These are phyloP conservation scores for Idaea dimidiata DNA, from an alignment of 2,888 invertebrate genomes.

Conservation along the genomic window DNA sequence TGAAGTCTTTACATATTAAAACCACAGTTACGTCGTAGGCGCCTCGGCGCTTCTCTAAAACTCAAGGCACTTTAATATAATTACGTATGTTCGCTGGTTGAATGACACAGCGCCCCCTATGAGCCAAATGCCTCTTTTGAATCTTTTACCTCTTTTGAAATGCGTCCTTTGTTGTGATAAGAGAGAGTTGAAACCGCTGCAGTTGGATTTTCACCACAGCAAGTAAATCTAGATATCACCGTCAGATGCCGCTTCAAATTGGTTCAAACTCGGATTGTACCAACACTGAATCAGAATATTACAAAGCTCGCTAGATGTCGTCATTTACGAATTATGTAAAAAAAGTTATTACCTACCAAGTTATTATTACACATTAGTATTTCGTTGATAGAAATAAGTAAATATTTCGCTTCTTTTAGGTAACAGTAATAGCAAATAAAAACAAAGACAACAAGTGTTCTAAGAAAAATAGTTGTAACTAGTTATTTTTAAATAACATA, in stretches of 20 bases:
- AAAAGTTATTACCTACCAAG: too few species aligned
- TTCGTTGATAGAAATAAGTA: too few species aligned
- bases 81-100: neutral
- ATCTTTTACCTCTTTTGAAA: neutral
- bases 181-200: neutral
- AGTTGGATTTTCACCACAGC: neutral
- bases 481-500: too few species aligned
- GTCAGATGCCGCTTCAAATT: neutral
- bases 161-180: neutral
- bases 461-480: too few species aligned
- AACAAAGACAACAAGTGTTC: too few species aligned
- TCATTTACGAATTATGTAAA: conserved; percentile 11
- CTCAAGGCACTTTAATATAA: neutral
- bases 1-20: too few species aligned
- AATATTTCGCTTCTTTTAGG: too few species aligned
- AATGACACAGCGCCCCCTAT: neutral
- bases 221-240: neutral
- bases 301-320: conserved; percentile 2
- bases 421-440: too few species aligned
- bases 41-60: too few species aligned
- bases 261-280: neutral
- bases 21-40: too few species aligned
- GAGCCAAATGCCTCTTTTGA: neutral
- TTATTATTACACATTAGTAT: too few species aligned
- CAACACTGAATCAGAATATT: neutral